Evolutionary conservation across 2,113 vertebrate genomes (phyloP).

Genomic region (Carassius carassius): DNA sequence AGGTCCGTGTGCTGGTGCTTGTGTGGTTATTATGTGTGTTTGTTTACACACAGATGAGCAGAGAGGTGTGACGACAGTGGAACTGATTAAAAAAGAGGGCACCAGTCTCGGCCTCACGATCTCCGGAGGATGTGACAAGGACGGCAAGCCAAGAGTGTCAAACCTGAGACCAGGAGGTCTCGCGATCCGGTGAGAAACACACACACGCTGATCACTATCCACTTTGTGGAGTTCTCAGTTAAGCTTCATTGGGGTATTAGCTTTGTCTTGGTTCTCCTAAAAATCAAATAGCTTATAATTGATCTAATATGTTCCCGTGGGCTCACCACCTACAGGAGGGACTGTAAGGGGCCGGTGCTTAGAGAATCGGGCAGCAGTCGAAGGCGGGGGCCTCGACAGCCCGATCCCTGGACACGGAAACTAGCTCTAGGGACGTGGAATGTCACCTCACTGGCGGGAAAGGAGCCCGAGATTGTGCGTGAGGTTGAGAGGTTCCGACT

Average conservation of each 20-base stretch:
- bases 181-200: conserved; percentile 88
- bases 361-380: no score
- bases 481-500: no score
- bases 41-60: conserved; percentile 84
- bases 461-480: no score
- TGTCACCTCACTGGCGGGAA: no score
- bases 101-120: conserved; percentile 95
- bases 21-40: conserved; percentile 41
- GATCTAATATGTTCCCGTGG: no score
- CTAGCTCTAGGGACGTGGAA: no score
- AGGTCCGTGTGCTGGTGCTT: conserved; percentile 38
- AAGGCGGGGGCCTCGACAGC: no score
- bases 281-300: background rate
- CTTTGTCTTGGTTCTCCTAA: background rate
- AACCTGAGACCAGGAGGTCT: conserved; percentile 93
- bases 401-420: no score
- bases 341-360: no score
- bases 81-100: conserved; percentile 95
- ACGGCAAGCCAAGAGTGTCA: conserved; percentile 93
- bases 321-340: no score
- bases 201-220: background rate
- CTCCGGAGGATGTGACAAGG: conserved; percentile 96
- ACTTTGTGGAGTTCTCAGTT: background rate
- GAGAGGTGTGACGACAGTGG: conserved; percentile 90
- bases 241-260: background rate